Evolutionary conservation across 35 echinoderm and acorn worm genomes (phyloP).

Genomic region (Heliocidaris erythrogramma): DNA sequence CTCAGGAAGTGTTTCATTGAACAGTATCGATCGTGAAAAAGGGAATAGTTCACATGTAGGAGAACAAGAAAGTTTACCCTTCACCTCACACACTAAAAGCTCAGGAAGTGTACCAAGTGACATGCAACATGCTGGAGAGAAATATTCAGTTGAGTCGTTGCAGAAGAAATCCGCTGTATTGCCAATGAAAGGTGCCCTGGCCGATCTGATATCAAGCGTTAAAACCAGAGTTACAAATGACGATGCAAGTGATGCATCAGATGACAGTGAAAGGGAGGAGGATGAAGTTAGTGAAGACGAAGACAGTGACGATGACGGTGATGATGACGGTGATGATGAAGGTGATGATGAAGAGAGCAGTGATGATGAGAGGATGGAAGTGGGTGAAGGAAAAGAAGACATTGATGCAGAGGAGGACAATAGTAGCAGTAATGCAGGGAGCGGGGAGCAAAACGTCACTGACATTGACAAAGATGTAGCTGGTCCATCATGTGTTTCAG

Average conservation of each 20-base stretch:
- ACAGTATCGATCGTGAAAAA: background rate
- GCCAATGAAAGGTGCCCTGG: background rate
- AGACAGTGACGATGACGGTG: background rate
- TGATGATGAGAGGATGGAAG: background rate
- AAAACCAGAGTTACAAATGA: constrained; percentile 6
- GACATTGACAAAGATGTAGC: constrained; percentile 19
- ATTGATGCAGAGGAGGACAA: background rate
- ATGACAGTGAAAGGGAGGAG: background rate
- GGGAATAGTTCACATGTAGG: background rate
- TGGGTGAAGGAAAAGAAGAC: background rate
- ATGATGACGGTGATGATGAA: no score
- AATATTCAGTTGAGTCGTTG: background rate
- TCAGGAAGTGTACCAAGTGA: background rate
- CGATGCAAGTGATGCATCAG: background rate
- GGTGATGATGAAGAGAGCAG: background rate
- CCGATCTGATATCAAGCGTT: constrained; percentile 19
- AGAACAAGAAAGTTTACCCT: background rate
- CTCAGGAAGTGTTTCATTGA: background rate
- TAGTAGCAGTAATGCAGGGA: background rate
- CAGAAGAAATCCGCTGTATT: background rate
- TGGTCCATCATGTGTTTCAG: background rate
- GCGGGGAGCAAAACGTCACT: background rate
- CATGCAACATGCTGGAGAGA: background rate
- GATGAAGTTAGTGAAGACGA: background rate
- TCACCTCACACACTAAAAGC: background rate